Evolutionary conservation across 2,113 vertebrate species (phyloP).

Genomic region (Podiceps cristatus): DNA sequence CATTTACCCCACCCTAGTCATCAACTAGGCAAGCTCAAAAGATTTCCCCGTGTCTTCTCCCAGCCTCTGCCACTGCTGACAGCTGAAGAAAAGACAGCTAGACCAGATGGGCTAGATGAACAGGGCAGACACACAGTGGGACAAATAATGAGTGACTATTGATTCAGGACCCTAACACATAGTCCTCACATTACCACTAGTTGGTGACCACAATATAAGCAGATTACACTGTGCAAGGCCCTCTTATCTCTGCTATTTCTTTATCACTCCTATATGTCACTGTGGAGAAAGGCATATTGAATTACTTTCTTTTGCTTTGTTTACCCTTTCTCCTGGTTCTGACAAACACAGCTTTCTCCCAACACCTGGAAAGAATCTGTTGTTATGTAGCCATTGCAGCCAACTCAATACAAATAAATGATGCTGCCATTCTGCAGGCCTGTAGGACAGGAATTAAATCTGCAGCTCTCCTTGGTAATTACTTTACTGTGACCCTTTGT

Average conservation of each 20-base stretch:
- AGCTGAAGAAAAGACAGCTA: neutral
- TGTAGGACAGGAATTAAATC: neutral
- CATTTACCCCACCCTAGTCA: neutral
- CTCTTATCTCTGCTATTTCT: neutral
- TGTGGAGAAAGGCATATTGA: neutral
- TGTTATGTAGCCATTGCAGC: accelerated
- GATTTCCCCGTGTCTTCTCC: neutral
- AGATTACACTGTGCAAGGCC: neutral
- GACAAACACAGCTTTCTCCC: neutral
- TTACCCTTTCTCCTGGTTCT: neutral
- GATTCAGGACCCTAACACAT: neutral
- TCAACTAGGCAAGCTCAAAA: neutral
- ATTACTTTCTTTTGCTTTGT: neutral
- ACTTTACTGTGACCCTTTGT: neutral
- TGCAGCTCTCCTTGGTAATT: neutral
- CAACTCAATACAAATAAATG: neutral
- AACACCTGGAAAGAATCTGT: neutral
- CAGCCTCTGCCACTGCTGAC: neutral
- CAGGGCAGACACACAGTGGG: neutral
- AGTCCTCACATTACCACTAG: neutral
- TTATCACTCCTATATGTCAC: neutral
- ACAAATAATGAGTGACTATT: neutral
- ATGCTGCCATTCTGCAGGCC: neutral
- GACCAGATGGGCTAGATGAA: neutral
- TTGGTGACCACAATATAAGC: neutral